Conservation (phyloP, 2,797 vertebrate species). For the Remorina albescens region DNA sequence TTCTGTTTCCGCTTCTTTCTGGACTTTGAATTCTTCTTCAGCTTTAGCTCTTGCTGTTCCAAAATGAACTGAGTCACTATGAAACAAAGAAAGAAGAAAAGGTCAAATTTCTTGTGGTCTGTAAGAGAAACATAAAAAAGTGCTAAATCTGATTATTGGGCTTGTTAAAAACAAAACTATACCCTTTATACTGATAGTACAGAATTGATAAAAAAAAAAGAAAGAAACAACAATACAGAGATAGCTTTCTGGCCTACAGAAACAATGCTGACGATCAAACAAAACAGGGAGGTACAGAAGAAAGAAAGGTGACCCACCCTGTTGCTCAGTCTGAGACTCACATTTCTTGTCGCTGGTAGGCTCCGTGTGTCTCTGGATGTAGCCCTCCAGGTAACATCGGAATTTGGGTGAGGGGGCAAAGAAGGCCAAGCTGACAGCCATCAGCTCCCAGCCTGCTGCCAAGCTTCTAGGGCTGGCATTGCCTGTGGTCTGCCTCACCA, state of each 20-base stretch:
- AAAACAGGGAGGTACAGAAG: conserved; percentile 63
- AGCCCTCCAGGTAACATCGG: conserved; percentile 93
- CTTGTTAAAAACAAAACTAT: background rate
- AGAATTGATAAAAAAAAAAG: conserved; percentile 2
- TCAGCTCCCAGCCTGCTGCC: conserved; percentile 92
- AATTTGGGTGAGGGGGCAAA: conserved; percentile 94
- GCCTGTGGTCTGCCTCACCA: conserved; percentile 92
- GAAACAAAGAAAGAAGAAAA: conserved; percentile 50
- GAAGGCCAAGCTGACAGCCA: conserved; percentile 93
- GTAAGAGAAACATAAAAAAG: conserved; percentile 10
- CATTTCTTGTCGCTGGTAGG: conserved; percentile 88
- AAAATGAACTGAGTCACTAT: conserved; percentile 90
- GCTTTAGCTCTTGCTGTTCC: conserved; percentile 90
- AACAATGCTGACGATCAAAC: conserved; percentile 32
- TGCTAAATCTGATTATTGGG: background rate
- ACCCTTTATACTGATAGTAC: background rate
- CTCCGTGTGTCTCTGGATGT: conserved; percentile 93
- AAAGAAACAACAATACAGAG: background rate
- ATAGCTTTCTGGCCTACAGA: conserved; percentile 1
- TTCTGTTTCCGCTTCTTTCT: conserved; percentile 94
- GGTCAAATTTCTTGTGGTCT: conserved; percentile 37
- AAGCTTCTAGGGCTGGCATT: conserved; percentile 88
- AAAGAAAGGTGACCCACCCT: conserved; percentile 83
- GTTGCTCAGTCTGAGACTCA: conserved; percentile 86
- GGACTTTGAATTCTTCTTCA: conserved; percentile 93